A percentile compares a stretch with the other conserved stretches of the same genome.
phyloP scores from a whole-genome alignment of 2,888 invertebrate genomes.

The Clusia tigrina region DNA sequence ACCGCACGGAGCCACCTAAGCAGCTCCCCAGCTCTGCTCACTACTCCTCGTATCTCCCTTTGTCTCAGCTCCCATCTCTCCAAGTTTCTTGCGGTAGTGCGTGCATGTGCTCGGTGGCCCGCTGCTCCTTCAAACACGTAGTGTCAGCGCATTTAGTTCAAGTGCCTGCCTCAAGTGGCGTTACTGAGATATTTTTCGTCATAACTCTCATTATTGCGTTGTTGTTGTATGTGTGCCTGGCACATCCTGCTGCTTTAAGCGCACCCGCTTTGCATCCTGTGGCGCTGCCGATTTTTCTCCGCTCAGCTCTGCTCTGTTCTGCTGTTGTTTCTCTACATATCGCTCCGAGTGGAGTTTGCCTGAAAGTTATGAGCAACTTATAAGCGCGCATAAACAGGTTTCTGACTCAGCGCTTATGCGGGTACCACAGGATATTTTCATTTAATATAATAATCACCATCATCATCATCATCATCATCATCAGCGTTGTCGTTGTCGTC shows the following conservation, averaged over 20 bases:
- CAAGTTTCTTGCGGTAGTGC: neutral
- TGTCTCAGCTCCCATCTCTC: neutral
- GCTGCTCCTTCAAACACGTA: neutral
- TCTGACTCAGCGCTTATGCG: neutral
- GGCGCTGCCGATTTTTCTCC: neutral
- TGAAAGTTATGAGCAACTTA: conserved; percentile 7
- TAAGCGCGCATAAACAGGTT: neutral
- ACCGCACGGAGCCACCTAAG: too few relatives aligned
- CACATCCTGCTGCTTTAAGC: conserved; percentile 16
- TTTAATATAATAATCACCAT: neutral
- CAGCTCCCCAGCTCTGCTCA: neutral
- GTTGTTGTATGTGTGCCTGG: neutral
- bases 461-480: neutral
- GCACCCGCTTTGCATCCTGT: conserved; percentile 1
- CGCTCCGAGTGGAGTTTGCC: neutral
- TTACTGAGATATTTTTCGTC: neutral
- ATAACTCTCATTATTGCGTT: neutral
- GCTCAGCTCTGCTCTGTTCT: neutral
- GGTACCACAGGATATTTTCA: conserved; percentile 2
- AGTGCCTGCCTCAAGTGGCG: neutral
- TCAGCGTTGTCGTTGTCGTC: neutral
- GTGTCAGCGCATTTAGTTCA: conserved; percentile 15
- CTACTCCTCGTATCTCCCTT: too few relatives aligned
- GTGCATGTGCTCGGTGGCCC: neutral
- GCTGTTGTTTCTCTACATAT: neutral